Conservation (phyloP, 2,797 vertebrate genomes). For the Kryptolebias ocellatus region DNA sequence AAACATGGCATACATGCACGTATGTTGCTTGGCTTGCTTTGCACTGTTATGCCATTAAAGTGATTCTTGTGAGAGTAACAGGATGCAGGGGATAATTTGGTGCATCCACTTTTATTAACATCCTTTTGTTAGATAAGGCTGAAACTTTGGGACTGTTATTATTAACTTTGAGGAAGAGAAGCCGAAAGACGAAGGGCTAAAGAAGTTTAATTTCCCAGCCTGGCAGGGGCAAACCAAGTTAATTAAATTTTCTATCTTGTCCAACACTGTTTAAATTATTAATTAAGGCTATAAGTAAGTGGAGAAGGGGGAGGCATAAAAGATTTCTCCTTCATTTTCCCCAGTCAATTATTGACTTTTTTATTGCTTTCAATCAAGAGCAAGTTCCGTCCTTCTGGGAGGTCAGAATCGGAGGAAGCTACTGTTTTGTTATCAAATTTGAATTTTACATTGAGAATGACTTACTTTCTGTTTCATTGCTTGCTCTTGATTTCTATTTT, state of each 20-base stretch:
- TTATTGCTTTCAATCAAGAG: background rate
- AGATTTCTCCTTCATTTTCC: background rate
- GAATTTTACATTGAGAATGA: too few species aligned
- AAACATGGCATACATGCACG: constrained; percentile 26
- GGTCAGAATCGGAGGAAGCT: background rate
- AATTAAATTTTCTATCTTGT: constrained; percentile 73
- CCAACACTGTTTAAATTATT: constrained; percentile 66
- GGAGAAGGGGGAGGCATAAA: background rate
- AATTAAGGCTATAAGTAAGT: constrained; percentile 37
- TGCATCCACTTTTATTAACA: background rate
- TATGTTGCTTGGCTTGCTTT: constrained; percentile 1
- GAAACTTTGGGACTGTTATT: background rate
- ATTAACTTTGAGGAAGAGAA: constrained; percentile 5
- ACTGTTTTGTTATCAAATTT: background rate
- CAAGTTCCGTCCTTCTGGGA: background rate
- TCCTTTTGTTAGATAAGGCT: background rate
- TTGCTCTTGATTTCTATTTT: too few species aligned
- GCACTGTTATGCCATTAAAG: background rate
- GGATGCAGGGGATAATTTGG: background rate
- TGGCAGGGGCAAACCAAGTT: constrained; percentile 48
- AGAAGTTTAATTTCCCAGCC: constrained; percentile 53
- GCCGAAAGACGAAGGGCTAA: constrained; percentile 29
- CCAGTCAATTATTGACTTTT: background rate
- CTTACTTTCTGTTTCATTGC: too few species aligned
- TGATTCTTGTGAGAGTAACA: background rate